These are phyloP conservation scores for Oenanthe oenanthe DNA, from an alignment of 2,113 vertebrate genomes.

Conservation along the genomic window DNA sequence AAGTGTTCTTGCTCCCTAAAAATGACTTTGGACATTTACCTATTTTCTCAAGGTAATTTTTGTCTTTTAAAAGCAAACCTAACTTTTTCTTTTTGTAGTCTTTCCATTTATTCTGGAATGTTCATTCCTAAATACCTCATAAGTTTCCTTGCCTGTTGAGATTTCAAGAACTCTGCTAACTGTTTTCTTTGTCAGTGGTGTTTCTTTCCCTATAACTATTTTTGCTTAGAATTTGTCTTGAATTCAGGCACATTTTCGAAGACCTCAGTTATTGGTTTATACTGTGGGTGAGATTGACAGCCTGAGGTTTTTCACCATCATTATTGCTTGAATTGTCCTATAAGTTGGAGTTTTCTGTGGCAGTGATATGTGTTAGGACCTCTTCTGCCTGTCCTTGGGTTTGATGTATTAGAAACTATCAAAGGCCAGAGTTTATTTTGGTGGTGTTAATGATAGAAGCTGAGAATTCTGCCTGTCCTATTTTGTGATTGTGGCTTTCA, in stretches of 20 bases:
- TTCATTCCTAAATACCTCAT: background rate
- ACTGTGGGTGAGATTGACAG: background rate
- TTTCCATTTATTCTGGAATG: background rate
- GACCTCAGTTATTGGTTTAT: background rate
- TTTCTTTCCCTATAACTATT: background rate
- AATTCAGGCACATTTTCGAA: background rate
- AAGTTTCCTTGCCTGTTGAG: background rate
- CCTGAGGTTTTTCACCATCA: background rate
- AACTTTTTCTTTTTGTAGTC: background rate
- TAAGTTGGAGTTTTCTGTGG: background rate
- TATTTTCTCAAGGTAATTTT: background rate
- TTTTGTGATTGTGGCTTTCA: background rate
- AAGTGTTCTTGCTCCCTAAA: background rate
- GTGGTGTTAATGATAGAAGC: background rate
- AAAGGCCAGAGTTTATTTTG: background rate
- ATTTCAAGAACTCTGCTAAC: background rate
- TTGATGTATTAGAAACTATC: background rate
- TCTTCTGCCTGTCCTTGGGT: background rate
- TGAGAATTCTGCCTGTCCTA: background rate
- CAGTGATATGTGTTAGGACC: background rate
- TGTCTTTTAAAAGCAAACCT: background rate
- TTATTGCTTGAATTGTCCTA: background rate
- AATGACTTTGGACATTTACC: background rate
- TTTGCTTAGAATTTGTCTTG: slow-evolving; percentile 1
- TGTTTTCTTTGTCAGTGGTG: background rate